phyloP scores from a whole-genome alignment of 2,888 invertebrate species.

The Digitonthophagus gazella region DNA sequence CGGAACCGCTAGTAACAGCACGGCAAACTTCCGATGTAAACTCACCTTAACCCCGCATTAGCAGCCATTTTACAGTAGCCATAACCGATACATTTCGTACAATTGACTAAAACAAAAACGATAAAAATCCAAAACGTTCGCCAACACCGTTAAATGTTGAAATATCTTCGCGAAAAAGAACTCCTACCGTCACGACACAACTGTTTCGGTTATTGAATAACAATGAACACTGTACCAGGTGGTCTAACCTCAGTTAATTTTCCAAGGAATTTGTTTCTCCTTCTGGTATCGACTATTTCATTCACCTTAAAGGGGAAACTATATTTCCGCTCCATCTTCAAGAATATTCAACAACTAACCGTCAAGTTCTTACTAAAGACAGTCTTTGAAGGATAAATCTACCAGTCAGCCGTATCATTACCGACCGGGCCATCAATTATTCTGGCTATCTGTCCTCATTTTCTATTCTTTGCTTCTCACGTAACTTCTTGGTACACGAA shows the following conservation, averaged over 20 bases:
- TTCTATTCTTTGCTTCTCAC: neutral
- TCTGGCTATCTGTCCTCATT: neutral
- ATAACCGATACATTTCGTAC: neutral
- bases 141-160: neutral
- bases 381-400: neutral
- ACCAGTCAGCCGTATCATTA: too few species aligned
- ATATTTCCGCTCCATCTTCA: too few species aligned
- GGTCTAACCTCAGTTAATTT: conserved; percentile 7
- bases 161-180: neutral
- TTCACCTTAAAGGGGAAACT: neutral
- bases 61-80: neutral
- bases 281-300: neutral
- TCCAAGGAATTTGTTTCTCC: neutral
- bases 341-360: neutral
- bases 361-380: neutral
- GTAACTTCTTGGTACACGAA: neutral
- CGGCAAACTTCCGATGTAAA: neutral
- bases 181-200: neutral
- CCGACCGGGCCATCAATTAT: neutral
- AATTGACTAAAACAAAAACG: neutral
- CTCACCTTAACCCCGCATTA: neutral
- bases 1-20: neutral
- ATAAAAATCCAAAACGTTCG: neutral
- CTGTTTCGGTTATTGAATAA: conserved; percentile 13
- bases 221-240: conserved; percentile 13